A percentile compares a stretch with the other conserved stretches of the same genome.
Evolutionary conservation across 2,113 vertebrate species (phyloP).

Genomic region (Phoxinus phoxinus): DNA sequence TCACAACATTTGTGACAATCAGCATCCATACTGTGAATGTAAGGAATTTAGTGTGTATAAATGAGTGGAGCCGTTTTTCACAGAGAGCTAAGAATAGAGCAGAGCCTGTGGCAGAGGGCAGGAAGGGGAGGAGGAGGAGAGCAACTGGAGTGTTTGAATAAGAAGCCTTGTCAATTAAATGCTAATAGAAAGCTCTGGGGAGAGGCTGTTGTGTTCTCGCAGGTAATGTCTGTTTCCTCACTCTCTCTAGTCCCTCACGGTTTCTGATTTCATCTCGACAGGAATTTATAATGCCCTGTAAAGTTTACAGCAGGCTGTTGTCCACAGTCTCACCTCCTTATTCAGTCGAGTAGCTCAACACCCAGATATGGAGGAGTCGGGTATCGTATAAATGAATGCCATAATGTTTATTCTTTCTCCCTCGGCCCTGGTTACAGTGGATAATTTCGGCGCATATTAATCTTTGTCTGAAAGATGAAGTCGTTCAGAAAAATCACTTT

Average conservation of each 20-base stretch:
- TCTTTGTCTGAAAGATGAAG: slow-evolving; percentile 17
- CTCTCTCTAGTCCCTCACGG: slow-evolving; percentile 52
- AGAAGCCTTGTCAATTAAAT: slow-evolving; percentile 64
- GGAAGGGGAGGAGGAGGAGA: slow-evolving; percentile 56
- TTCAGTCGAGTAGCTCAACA: not conserved
- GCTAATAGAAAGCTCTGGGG: slow-evolving; percentile 61
- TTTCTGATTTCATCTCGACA: slow-evolving; percentile 43
- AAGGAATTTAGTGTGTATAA: slow-evolving; percentile 5
- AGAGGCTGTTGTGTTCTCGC: slow-evolving; percentile 60
- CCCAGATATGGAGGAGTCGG: slow-evolving; percentile 24
- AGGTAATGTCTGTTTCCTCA: slow-evolving; percentile 49
- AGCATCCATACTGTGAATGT: slow-evolving; percentile 10
- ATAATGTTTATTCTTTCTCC: slow-evolving; percentile 34
- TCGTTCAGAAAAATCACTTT: slow-evolving; percentile 33
- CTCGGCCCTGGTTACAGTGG: not conserved
- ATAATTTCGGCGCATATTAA: slow-evolving; percentile 27
- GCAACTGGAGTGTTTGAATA: slow-evolving; percentile 61
- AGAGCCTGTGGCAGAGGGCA: slow-evolving; percentile 66
- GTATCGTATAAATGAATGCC: slow-evolving; percentile 3
- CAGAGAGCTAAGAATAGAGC: slow-evolving; percentile 65
- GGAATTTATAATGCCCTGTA: slow-evolving; percentile 44
- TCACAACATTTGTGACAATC: slow-evolving; percentile 16
- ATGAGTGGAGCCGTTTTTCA: slow-evolving; percentile 30
- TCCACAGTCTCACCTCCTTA: slow-evolving; percentile 19
- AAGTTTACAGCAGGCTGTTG: slow-evolving; percentile 23